Conservation (phyloP, 1,140 invertebrate species). For the Lepidurus couesii region DNA sequence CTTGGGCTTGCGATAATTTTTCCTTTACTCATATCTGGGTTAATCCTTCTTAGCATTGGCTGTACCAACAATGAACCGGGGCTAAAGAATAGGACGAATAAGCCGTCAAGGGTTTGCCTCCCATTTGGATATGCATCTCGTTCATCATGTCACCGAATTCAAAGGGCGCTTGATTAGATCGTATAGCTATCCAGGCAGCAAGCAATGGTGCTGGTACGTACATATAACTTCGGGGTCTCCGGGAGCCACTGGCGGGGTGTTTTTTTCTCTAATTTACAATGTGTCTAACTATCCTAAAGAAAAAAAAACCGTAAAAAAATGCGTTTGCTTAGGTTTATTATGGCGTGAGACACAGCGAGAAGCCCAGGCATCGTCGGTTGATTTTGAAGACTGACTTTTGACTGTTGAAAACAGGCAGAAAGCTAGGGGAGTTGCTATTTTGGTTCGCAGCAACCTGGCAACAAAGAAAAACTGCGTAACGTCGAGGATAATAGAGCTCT, state of each 20-base stretch:
- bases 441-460: not conserved
- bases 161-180: constrained; percentile 16
- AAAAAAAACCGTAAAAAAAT: not conserved
- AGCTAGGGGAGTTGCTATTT: not conserved
- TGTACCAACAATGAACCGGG: no score
- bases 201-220: not conserved
- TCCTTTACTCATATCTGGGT: no score
- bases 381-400: not conserved
- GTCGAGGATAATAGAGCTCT: not conserved
- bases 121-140: constrained; percentile 6
- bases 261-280: not conserved
- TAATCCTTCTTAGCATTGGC: no score
- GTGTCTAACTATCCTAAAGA: not conserved
- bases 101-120: not conserved
- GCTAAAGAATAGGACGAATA: not conserved
- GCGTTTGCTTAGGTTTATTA: constrained; percentile 1
- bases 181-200: not conserved
- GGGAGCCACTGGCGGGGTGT: not conserved
- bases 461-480: not conserved
- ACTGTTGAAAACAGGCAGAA: not conserved
- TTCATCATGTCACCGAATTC: constrained; percentile 19
- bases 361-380: not conserved
- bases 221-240: not conserved
- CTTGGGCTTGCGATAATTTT: no score
- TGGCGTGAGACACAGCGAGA: constrained; percentile 10